Evolutionary conservation across 2,888 invertebrate genomes (phyloP), one percentile per base, ranked within the genome.

Genomic region (Onchidella celtica): DNA sequence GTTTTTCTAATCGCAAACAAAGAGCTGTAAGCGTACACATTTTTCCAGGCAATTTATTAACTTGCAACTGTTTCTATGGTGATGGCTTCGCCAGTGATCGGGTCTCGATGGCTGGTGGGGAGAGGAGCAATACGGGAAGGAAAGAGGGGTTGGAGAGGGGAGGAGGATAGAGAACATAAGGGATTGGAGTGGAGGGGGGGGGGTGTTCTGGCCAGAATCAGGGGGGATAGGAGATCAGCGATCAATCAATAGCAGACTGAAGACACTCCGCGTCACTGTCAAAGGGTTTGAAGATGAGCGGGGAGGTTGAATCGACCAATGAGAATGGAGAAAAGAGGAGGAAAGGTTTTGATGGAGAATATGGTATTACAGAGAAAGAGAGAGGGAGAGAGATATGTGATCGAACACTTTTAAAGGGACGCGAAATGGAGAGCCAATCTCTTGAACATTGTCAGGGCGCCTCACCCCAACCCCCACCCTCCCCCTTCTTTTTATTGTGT

Each of bases 41-140:
- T 66, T 47, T 76, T 76, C 76, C 76, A 55, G 76, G 76, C 76
- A 76, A 76, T 76, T 76, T 76, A 65, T 76, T 55, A 65, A 76
- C 76, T 76, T 66, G 66, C 65, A 65, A 76, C 76, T 76, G 76
- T 76, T 76, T 76, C 76, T 76, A 76, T 76, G 76, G 76, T 76
- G 76, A 76, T 76, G 76, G 76, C 66, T 17, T 17, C 47, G 40
- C 66, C 55, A 40, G 66, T 76, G 47, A 55, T 66, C 66, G 55
- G 21, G 55, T 21, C 66, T 65, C 55, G 65, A 38, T 76, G 66
- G 66, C 55, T n/a, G n/a, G n/a, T n/a, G n/a, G n/a, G n/a, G n/a
- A n/a, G n/a, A n/a, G n/a, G n/a, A n/a, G n/a, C 55, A 32, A 32
- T 55, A 55, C 32, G 66, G 24, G 34, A 47, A 32, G 61, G n/a